Evolutionary conservation across 2,888 invertebrate genomes (phyloP).

Genomic region (Merodon equestris): DNA sequence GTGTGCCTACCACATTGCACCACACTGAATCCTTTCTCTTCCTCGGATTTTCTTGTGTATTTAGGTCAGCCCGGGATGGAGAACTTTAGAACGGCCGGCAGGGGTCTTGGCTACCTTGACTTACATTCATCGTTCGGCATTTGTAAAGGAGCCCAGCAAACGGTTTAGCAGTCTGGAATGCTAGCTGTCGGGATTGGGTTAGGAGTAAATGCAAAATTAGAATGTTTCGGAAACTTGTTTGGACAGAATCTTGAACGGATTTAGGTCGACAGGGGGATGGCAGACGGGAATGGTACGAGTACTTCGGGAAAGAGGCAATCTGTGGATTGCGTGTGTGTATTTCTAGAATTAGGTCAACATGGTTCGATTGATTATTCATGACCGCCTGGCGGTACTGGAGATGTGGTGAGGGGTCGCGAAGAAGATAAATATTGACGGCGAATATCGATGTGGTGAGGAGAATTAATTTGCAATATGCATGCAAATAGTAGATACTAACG

Average conservation of each 20-base stretch:
- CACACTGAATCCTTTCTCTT: constrained; percentile 43
- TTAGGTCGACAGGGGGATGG: constrained; percentile 55
- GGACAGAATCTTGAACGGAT: constrained; percentile 57
- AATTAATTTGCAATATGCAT: constrained; percentile 38
- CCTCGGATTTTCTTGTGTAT: constrained; percentile 10
- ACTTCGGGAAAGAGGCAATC: constrained; percentile 16
- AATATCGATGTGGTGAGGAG: constrained; percentile 29
- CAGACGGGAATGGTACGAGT: constrained; percentile 9
- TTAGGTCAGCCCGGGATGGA: constrained; percentile 47
- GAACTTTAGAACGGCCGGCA: background rate
- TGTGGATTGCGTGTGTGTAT: background rate
- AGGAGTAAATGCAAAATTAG: constrained; percentile 38
- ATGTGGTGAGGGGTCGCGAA: background rate
- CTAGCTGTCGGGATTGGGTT: constrained; percentile 41
- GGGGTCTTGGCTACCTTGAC: constrained; percentile 58
- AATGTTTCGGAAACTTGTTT: constrained; percentile 52
- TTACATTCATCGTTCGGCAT: constrained; percentile 41
- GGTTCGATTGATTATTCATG: constrained; percentile 17
- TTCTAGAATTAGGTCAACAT: constrained; percentile 54
- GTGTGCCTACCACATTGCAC: no score
- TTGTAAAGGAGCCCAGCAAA: constrained; percentile 54
- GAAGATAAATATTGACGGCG: constrained; percentile 52
- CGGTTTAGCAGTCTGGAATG: constrained; percentile 45
- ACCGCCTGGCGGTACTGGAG: background rate
- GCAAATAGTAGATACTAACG: constrained; percentile 41